phyloP scores from a whole-genome alignment of 2,888 invertebrate genomes.

The Philereme vetulata region DNA sequence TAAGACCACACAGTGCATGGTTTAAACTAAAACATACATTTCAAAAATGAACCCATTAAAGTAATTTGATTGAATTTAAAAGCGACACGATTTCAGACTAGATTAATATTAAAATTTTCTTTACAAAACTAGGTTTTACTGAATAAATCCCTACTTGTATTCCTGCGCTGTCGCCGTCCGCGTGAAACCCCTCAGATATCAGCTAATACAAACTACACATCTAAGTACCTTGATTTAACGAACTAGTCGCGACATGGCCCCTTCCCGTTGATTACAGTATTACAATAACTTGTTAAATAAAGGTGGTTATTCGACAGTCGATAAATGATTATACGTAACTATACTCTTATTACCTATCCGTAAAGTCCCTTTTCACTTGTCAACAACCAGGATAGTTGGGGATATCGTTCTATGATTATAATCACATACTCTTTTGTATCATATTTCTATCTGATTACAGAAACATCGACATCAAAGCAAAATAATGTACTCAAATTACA shows the following conservation, averaged over 20 bases:
- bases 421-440: background rate
- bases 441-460: background rate
- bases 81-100: slow-evolving; percentile 74
- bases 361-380: slow-evolving; percentile 28
- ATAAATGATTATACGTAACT: slow-evolving; percentile 23
- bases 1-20: slow-evolving; percentile 5
- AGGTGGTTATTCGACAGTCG: slow-evolving; percentile 43
- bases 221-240: slow-evolving; percentile 2
- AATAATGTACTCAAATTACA: slow-evolving; percentile 6
- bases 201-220: background rate
- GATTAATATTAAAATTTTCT: slow-evolving; percentile 61
- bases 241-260: slow-evolving; percentile 44
- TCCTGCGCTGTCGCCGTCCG: slow-evolving; percentile 6
- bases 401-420: slow-evolving; percentile 2
- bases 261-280: slow-evolving; percentile 30
- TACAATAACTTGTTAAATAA: slow-evolving; percentile 34
- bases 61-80: slow-evolving; percentile 52
- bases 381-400: slow-evolving; percentile 11
- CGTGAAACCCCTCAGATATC: slow-evolving; percentile 5
- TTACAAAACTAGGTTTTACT: slow-evolving; percentile 55
- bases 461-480: background rate
- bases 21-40: slow-evolving; percentile 10
- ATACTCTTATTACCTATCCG: slow-evolving; percentile 28
- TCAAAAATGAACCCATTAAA: slow-evolving; percentile 16
- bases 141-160: slow-evolving; percentile 36